These are phyloP conservation scores for Drosophila biarmipes DNA, from an alignment of 1,140 invertebrate species.

Conservation along the genomic window DNA sequence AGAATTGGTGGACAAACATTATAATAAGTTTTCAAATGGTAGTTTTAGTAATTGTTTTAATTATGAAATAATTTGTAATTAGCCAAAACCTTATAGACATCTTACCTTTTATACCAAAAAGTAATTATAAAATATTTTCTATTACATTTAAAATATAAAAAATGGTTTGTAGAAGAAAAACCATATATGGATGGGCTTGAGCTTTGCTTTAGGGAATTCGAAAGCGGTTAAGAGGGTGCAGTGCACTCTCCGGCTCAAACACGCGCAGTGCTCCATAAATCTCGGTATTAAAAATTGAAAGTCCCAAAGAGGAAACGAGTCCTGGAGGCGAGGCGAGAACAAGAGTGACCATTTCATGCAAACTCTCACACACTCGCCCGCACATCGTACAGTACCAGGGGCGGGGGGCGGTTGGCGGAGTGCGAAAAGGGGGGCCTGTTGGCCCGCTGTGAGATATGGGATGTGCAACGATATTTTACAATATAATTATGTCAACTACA, in stretches of 20 bases:
- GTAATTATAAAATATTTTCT: too few relatives aligned
- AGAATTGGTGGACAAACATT: too few relatives aligned
- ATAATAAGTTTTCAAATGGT: too few relatives aligned
- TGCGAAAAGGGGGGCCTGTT: not conserved
- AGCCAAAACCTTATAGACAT: too few relatives aligned
- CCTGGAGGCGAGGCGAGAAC: constrained; percentile 1
- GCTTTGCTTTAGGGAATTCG: not conserved
- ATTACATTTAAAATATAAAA: too few relatives aligned
- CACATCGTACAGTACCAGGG: constrained; percentile 48
- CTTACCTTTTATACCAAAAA: too few relatives aligned
- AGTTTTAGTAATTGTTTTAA: too few relatives aligned
- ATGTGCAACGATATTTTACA: constrained; percentile 75
- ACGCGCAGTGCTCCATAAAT: constrained; percentile 50
- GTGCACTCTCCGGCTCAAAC: constrained; percentile 12
- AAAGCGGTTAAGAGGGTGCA: not conserved
- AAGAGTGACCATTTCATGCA: constrained; percentile 45
- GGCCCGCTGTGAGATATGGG: constrained; percentile 18
- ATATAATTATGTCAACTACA: constrained; percentile 80
- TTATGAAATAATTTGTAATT: too few relatives aligned
- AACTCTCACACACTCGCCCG: constrained; percentile 3
- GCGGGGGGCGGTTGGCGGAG: too few relatives aligned
- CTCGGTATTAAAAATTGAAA: constrained; percentile 67
- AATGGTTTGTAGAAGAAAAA: too few relatives aligned
- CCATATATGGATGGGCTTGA: too few relatives aligned
- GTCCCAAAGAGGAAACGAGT: not conserved